Evolutionary conservation across 2,113 vertebrate species (phyloP).

Genomic region (Melospiza georgiana): DNA sequence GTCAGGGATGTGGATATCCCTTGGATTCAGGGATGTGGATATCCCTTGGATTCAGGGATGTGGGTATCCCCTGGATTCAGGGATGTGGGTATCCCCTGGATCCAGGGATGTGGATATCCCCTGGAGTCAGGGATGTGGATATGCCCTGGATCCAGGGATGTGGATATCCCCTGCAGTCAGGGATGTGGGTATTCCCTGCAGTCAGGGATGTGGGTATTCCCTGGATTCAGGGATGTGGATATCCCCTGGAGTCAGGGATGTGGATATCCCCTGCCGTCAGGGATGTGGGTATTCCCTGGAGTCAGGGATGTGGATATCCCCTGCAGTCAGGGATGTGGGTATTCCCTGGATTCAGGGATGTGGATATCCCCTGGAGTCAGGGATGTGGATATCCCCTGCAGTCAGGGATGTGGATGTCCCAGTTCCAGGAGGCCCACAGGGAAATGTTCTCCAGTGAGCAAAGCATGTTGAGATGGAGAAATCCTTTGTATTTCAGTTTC

Average conservation of each 20-base stretch:
- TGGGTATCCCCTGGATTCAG: fast-evolving
- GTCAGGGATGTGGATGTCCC: not conserved
- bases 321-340: not conserved
- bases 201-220: not conserved
- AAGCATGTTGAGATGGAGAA: not conserved
- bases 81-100: not conserved
- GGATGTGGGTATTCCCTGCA: not conserved
- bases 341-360: not conserved
- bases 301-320: too few relatives aligned
- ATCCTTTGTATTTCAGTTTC: not conserved
- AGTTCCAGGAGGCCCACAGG: not conserved
- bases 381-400: not conserved
- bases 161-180: not conserved
- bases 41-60: not conserved
- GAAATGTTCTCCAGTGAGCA: not conserved
- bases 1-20: not conserved
- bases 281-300: not conserved
- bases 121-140: not conserved
- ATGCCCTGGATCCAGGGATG: too few relatives aligned
- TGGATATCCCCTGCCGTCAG: too few relatives aligned
- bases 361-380: fast-evolving
- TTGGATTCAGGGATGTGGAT: not conserved
- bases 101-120: too few relatives aligned
- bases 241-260: not conserved
- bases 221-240: not conserved